Base-by-base conservation (phyloP, 2,113 vertebrate genomes). In the Nansenia antarctica region DNA sequence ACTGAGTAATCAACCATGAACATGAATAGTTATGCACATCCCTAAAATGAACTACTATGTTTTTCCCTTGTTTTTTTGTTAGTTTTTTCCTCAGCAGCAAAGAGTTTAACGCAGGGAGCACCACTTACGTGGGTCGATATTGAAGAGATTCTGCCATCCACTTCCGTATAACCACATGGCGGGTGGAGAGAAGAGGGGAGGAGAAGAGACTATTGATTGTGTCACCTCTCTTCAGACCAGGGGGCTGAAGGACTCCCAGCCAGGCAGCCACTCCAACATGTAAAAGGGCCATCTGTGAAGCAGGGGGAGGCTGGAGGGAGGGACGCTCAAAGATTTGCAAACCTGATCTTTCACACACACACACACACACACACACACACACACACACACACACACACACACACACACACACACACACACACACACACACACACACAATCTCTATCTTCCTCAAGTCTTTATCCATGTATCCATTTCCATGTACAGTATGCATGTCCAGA, bases 181-280 rank as follows among this genome's bases (percentile, higher is more conserved):
- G 59, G 49, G 73, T 64, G 74, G 76, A 73, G 65, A 18, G 7
- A 65, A 75, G 74, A 63, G 6, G 15, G 61, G 53, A 67, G 65
- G 61, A 63, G 69, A 74, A 73, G 75, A 75, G 59, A 57, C 72
- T 81, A 85, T 88, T 81, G 89, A 89, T 86, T 84, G 78, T 82
- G 86, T 88, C 87, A 87, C 83, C 78, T 87, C 77, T 82, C 83
- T 75, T 78, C 76, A 62, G 70, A 72, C 78, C 73, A 1, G 39
- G 22, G 55, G 73, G 82, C 84, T 82, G 73, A 82, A 85, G 85
- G 76, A 75, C 83, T 83, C 82, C 79, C 77, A 62, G 72, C 74
- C 18, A 9, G 15, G 45, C 35, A 49, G 70, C 62, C 73, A 78
- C 84, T 85, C 70, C 73, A 65, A 86, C 78, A 87, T 83, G 76